Conservation (phyloP, 2,797 vertebrate genomes). For the Acropternis orthonyx region DNA sequence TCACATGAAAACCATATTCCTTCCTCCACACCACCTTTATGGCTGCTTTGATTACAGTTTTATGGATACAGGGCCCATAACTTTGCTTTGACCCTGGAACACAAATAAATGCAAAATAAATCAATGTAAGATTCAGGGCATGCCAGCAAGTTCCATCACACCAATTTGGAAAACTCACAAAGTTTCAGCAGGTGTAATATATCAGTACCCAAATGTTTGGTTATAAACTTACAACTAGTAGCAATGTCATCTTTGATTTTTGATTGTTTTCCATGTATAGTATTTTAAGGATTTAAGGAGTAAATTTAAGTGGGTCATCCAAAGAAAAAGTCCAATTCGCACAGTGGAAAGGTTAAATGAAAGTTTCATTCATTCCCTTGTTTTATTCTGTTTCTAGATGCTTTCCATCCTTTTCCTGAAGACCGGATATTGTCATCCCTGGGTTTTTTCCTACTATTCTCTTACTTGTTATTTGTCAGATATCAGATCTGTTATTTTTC, state of each 20-base stretch:
- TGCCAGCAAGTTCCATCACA: not conserved
- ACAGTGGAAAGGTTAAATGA: not conserved
- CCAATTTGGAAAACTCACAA: not conserved
- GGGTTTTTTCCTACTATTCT: not conserved
- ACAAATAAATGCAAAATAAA: conserved; percentile 29
- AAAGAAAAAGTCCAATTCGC: not conserved
- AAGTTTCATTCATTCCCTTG: not conserved
- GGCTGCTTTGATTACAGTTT: not conserved
- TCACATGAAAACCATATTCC: not conserved
- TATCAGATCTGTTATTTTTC: not conserved
- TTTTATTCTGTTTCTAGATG: not conserved
- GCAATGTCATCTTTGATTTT: not conserved
- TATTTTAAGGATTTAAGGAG: not conserved
- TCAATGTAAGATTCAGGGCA: not conserved
- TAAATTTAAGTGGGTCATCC: not conserved
- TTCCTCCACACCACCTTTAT: not conserved
- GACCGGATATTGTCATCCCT: not conserved
- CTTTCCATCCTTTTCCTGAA: not conserved
- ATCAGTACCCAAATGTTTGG: not conserved
- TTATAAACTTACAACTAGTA: not conserved
- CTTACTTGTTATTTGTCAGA: not conserved
- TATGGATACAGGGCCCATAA: not conserved
- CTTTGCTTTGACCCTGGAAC: conserved; percentile 18
- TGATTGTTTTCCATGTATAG: not conserved
- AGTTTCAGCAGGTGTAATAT: not conserved